Conservation (phyloP, 2,888 invertebrate species). For the Coenonympha glycerion region DNA sequence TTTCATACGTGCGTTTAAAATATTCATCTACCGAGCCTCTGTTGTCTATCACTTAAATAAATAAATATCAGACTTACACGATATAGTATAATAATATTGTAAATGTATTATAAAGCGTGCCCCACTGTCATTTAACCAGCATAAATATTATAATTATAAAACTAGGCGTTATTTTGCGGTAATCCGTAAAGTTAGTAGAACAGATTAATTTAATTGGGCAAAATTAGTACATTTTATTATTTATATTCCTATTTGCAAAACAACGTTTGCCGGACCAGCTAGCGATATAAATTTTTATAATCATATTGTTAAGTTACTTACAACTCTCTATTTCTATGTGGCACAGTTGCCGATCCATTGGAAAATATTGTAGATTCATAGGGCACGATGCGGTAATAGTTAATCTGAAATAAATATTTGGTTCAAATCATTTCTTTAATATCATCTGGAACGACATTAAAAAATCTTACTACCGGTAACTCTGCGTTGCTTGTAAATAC, state of each 20-base stretch:
- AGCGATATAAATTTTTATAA: not conserved
- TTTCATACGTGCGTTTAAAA: constrained; percentile 11
- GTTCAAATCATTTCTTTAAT: too few species aligned
- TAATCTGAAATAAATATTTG: too few species aligned
- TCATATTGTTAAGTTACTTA: constrained; percentile 80
- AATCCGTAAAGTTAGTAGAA: too few species aligned
- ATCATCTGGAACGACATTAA: too few species aligned
- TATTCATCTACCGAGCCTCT: constrained; percentile 12
- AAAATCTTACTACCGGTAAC: too few species aligned
- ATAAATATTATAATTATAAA: not conserved
- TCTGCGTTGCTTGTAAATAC: too few species aligned
- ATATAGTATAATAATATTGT: too few species aligned
- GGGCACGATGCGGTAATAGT: constrained; percentile 97
- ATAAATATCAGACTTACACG: constrained; percentile 21
- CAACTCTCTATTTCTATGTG: constrained; percentile 98
- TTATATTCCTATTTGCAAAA: too few species aligned
- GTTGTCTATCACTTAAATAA: constrained; percentile 3
- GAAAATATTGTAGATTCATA: constrained; percentile 97
- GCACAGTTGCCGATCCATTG: constrained; percentile 96
- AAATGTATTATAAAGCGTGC: constrained; percentile 36
- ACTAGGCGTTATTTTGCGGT: too few species aligned
- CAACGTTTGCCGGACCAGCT: not conserved
- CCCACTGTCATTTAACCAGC: constrained; percentile 1
- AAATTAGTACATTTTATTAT: not conserved
- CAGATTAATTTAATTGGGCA: too few species aligned